Conservation (phyloP, 1,140 invertebrate genomes). For the Saccostrea echinata region DNA sequence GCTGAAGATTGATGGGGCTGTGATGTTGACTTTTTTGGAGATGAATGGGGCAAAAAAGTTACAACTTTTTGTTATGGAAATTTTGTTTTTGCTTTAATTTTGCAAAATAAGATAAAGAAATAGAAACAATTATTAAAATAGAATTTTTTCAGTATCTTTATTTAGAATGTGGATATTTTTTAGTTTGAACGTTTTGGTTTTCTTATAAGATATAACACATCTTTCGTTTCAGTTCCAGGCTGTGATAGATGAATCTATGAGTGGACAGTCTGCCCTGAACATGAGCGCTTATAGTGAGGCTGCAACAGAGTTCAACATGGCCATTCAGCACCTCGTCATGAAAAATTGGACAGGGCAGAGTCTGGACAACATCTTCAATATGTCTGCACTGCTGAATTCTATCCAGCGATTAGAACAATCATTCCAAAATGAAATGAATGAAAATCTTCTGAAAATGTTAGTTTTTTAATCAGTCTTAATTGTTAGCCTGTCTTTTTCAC, state of each 20-base stretch:
- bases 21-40: too few relatives aligned
- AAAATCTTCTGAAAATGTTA: conserved; percentile 20
- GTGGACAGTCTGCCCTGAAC: conserved; percentile 2
- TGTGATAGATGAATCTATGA: background rate
- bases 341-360: conserved; percentile 2
- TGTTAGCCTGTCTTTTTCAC: background rate
- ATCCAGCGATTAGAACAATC: background rate
- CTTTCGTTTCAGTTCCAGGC: background rate
- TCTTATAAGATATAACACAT: background rate
- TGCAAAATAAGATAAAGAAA: too few relatives aligned
- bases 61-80: too few relatives aligned
- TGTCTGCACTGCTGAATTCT: conserved; percentile 29
- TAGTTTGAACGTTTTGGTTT: background rate
- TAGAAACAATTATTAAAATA: too few relatives aligned
- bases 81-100: too few relatives aligned
- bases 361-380: conserved; percentile 42
- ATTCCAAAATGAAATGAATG: conserved; percentile 6
- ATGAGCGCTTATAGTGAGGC: background rate
- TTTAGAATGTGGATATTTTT: too few relatives aligned
- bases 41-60: too few relatives aligned
- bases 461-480: background rate
- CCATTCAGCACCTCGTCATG: background rate
- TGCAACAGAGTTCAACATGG: background rate
- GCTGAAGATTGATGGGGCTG: too few relatives aligned
- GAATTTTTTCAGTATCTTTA: too few relatives aligned